These are phyloP conservation scores for Vipera latastei DNA, from an alignment of 2,797 vertebrate genomes.

Conservation along the genomic window DNA sequence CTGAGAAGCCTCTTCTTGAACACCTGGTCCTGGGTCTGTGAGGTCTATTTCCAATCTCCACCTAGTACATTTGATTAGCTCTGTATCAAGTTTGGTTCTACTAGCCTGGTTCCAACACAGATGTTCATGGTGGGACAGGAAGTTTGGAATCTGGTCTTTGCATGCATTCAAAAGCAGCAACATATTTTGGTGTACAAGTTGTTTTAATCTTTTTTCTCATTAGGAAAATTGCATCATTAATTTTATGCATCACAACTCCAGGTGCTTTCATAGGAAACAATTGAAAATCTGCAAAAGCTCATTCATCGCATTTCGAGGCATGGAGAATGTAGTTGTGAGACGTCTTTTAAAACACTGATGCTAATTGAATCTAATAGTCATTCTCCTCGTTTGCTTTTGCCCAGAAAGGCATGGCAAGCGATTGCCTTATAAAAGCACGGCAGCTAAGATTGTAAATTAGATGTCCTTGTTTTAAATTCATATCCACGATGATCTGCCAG, in stretches of 20 bases:
- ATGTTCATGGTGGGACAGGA: background rate
- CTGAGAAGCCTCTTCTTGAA: background rate
- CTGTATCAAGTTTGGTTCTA: background rate
- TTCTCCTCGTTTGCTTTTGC: background rate
- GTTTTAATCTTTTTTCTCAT: background rate
- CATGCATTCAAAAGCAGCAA: background rate
- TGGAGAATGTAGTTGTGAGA: background rate
- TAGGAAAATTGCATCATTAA: background rate
- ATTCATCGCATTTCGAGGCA: background rate
- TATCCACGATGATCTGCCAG: too few relatives aligned
- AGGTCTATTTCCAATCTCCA: background rate
- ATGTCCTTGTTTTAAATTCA: background rate
- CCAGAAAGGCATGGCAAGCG: background rate
- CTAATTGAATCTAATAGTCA: background rate
- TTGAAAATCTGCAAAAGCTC: background rate
- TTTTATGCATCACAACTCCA: background rate
- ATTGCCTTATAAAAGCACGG: background rate
- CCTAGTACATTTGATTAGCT: background rate
- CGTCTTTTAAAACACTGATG: background rate
- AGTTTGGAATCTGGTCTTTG: background rate
- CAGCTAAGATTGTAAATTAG: background rate
- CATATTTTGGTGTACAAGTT: background rate
- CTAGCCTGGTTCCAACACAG: background rate
- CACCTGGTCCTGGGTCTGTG: background rate
- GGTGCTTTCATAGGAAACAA: background rate